These are phyloP conservation scores for Salvator merianae DNA, from an alignment of 2,113 vertebrate species.

Conservation along the genomic window DNA sequence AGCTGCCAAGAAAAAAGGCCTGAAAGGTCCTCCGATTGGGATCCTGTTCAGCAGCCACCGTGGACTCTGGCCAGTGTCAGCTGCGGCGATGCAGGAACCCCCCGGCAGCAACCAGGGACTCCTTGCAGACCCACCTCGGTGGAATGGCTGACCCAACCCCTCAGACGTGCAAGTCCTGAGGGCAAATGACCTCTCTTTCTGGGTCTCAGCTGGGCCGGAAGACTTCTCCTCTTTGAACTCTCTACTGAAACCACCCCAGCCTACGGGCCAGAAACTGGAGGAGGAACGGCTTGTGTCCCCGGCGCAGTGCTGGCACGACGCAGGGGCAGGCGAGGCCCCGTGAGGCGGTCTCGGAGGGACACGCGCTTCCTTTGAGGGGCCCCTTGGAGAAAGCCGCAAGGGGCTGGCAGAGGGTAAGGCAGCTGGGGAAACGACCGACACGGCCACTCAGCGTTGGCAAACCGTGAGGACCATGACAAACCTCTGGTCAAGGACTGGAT, in stretches of 20 bases:
- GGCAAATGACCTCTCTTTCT: accelerated
- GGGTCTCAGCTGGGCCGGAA: not conserved
- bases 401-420: not conserved
- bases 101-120: not conserved
- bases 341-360: too few relatives aligned
- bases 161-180: accelerated
- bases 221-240: too few relatives aligned
- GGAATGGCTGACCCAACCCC: not conserved
- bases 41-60: not conserved
- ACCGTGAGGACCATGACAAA: not conserved
- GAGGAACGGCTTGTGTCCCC: too few relatives aligned
- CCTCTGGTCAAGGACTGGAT: not conserved
- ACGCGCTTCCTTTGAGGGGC: accelerated
- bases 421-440: not conserved
- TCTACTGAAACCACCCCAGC: too few relatives aligned
- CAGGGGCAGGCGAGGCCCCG: not conserved
- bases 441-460: not conserved
- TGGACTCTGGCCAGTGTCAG: not conserved
- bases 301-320: not conserved
- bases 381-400: accelerated
- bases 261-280: not conserved
- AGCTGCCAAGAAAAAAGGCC: not conserved
- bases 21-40: not conserved
- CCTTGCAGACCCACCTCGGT: accelerated
- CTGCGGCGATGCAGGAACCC: not conserved